Conservation (phyloP, 2,797 vertebrate genomes). For the Phrynocephalus vlangalii region DNA sequence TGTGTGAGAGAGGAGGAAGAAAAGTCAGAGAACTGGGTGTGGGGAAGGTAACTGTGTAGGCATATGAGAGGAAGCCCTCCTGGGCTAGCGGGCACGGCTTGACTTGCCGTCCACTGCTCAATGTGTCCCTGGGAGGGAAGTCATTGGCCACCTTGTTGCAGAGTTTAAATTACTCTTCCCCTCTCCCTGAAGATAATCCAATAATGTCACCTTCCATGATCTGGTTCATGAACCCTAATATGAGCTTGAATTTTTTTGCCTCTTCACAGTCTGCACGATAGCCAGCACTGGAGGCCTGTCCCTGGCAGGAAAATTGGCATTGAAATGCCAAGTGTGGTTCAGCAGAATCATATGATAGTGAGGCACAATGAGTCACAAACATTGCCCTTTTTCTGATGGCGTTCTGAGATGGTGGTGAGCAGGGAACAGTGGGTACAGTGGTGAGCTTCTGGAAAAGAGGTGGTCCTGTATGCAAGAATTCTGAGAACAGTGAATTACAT, state of each 20-base stretch:
- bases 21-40: neutral
- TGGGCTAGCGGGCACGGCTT: too few relatives aligned
- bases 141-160: neutral
- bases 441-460: neutral
- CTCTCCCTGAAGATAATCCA: neutral
- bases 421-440: too few relatives aligned
- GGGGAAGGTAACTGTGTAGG: neutral
- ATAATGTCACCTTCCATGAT: too few relatives aligned
- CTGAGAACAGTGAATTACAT: neutral
- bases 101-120: neutral
- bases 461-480: neutral
- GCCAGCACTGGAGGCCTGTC: too few relatives aligned
- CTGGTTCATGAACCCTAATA: neutral
- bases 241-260: neutral
- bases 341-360: neutral
- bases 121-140: neutral
- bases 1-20: neutral
- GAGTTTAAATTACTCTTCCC: neutral
- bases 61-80: too few relatives aligned
- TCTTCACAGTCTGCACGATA: neutral
- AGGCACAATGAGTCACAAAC: neutral
- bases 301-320: neutral
- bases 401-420: neutral
- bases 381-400: too few relatives aligned
- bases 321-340: neutral